Evolutionary conservation across 2,113 vertebrate species (phyloP).

Genomic region (Romanogobio albipinnatus): DNA sequence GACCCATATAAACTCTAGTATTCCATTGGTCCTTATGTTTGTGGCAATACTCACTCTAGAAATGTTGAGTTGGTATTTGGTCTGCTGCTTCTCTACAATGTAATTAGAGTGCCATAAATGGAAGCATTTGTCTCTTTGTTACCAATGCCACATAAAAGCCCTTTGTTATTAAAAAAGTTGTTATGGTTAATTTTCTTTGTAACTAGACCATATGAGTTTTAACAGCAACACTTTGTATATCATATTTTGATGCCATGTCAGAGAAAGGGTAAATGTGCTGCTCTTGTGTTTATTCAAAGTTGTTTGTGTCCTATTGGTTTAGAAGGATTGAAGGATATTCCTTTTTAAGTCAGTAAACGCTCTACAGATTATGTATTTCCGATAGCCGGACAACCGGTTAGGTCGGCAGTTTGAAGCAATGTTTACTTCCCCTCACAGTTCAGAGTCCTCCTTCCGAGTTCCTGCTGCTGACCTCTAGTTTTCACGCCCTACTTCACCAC

Average conservation of each 20-base stretch:
- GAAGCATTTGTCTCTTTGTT: background rate
- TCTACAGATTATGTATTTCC: conserved; percentile 4
- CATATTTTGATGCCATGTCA: background rate
- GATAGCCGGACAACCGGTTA: conserved; percentile 23
- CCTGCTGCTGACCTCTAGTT: conserved; percentile 72
- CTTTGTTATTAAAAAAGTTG: background rate
- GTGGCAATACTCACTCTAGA: background rate
- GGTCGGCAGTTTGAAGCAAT: conserved; percentile 46
- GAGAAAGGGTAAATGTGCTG: background rate
- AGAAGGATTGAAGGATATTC: background rate
- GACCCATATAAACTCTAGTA: background rate
- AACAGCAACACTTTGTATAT: background rate
- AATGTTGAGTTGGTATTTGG: background rate
- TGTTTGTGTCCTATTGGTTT: background rate
- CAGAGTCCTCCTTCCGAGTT: conserved; percentile 65
- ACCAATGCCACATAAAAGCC: background rate
- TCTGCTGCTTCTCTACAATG: background rate
- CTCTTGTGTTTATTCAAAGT: background rate
- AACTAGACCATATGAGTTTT: background rate
- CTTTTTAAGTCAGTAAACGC: conserved; percentile 23
- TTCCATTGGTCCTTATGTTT: background rate
- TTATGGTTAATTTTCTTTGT: background rate
- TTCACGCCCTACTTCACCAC: conserved; percentile 66
- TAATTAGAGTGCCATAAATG: background rate
- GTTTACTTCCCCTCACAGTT: conserved; percentile 59